These are phyloP conservation scores for Antheraea mylitta DNA, from an alignment of 1,140 invertebrate species.

Conservation along the genomic window DNA sequence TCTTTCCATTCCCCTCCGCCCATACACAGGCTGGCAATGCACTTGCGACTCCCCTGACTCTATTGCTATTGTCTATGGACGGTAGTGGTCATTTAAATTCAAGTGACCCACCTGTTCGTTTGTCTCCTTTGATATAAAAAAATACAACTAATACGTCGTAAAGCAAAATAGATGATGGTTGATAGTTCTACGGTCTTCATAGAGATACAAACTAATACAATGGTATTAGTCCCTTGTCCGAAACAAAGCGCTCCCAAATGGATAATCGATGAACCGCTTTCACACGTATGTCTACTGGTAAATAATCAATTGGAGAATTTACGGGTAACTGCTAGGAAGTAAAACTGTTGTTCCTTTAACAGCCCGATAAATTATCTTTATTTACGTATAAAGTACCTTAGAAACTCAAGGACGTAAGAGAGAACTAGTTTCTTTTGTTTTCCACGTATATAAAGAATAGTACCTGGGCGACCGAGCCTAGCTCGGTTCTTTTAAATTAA, in stretches of 20 bases:
- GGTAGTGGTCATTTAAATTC: too few relatives aligned
- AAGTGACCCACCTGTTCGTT: too few relatives aligned
- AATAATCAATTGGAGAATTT: conserved; percentile 32
- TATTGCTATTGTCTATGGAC: too few relatives aligned
- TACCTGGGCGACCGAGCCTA: too few relatives aligned
- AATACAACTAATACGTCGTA: background rate
- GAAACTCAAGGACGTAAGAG: too few relatives aligned
- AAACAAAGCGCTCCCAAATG: conserved; percentile 40
- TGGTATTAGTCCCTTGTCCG: conserved; percentile 21
- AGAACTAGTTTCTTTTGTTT: too few relatives aligned
- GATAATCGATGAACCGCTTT: conserved; percentile 47
- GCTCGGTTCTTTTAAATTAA: too few relatives aligned
- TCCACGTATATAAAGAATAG: too few relatives aligned
- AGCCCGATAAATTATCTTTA: background rate
- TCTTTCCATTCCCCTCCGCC: too few relatives aligned
- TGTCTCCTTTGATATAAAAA: too few relatives aligned
- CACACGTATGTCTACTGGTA: conserved; percentile 37
- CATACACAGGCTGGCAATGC: too few relatives aligned
- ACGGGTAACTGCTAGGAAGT: background rate
- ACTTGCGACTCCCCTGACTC: too few relatives aligned
- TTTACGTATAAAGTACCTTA: background rate
- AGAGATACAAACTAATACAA: background rate
- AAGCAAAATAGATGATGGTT: background rate
- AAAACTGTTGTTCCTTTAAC: background rate
- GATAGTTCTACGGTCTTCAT: background rate